Conservation (phyloP, 2,888 invertebrate species). For the Cheilosia scutellata region DNA sequence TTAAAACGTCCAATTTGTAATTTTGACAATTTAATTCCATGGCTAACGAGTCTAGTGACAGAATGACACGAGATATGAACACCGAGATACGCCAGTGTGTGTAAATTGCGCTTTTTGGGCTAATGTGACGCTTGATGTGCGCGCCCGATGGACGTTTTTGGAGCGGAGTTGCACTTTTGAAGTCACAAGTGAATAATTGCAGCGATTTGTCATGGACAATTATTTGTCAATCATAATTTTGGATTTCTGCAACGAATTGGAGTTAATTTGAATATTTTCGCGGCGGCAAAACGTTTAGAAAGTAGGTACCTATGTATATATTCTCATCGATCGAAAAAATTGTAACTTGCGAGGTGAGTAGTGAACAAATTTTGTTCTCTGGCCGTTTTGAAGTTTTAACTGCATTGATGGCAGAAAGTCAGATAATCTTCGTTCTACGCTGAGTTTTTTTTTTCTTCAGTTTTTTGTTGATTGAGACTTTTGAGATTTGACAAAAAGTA, state of each 20-base stretch:
- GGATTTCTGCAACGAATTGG: constrained; percentile 54
- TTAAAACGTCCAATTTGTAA: constrained; percentile 69
- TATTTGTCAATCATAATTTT: constrained; percentile 41
- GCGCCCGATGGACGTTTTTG: constrained; percentile 56
- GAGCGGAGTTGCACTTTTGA: constrained; percentile 40
- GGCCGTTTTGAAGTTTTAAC: too few species aligned
- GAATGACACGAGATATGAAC: constrained; percentile 25
- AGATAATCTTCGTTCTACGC: too few species aligned
- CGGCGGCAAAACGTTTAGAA: constrained; percentile 9
- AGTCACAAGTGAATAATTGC: constrained; percentile 49
- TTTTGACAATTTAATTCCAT: constrained; percentile 71
- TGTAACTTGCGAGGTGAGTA: too few species aligned
- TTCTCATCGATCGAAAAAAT: too few species aligned
- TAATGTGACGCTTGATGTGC: constrained; percentile 54
- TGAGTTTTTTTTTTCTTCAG: too few species aligned
- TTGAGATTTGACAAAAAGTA: too few species aligned
- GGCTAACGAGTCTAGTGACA: constrained; percentile 53
- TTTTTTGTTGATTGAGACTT: too few species aligned
- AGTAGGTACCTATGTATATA: background rate
- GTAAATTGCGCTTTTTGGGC: background rate
- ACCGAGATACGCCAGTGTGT: background rate
- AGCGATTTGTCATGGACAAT: constrained; percentile 44
- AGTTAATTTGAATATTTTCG: constrained; percentile 50
- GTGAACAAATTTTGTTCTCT: too few species aligned
- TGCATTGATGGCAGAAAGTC: too few species aligned